These are phyloP conservation scores for Sebastes reedi DNA, from an alignment of 2,797 vertebrate species.

Conservation along the genomic window DNA sequence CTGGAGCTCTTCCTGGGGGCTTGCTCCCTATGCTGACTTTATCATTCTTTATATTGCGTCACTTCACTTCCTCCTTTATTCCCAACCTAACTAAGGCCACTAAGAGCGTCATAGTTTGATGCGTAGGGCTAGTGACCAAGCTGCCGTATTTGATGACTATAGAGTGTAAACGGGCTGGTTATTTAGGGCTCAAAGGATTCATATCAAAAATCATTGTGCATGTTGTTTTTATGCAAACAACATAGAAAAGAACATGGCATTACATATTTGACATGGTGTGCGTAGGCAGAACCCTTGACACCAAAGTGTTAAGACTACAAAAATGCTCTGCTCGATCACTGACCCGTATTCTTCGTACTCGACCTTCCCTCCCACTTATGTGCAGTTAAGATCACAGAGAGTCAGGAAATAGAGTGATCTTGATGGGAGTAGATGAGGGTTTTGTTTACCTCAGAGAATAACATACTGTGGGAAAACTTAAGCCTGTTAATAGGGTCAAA, in stretches of 20 bases:
- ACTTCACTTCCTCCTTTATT: not conserved
- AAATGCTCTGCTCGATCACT: constrained; percentile 18
- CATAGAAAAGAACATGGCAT: not conserved
- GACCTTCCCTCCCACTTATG: constrained; percentile 14
- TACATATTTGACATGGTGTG: not conserved
- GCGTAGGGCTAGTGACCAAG: not conserved
- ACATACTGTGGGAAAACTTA: not conserved
- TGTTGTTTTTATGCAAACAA: constrained; percentile 10
- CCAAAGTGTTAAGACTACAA: constrained; percentile 12
- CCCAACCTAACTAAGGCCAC: not conserved
- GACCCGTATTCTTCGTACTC: not conserved
- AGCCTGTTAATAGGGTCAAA: not conserved
- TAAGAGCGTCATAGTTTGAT: not conserved
- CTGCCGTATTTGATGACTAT: not conserved
- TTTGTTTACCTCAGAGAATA: not conserved
- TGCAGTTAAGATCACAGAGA: not conserved
- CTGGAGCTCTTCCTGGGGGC: not conserved
- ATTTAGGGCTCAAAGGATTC: not conserved
- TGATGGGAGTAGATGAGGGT: not conserved
- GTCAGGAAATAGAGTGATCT: constrained; percentile 8
- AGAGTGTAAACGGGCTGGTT: not conserved
- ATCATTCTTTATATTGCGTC: not conserved
- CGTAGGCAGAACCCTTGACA: constrained; percentile 5
- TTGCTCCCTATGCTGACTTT: not conserved
- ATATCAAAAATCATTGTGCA: not conserved